phyloP scores from a whole-genome alignment of 2,888 invertebrate genomes.

The Lasioglossum marginatum region DNA sequence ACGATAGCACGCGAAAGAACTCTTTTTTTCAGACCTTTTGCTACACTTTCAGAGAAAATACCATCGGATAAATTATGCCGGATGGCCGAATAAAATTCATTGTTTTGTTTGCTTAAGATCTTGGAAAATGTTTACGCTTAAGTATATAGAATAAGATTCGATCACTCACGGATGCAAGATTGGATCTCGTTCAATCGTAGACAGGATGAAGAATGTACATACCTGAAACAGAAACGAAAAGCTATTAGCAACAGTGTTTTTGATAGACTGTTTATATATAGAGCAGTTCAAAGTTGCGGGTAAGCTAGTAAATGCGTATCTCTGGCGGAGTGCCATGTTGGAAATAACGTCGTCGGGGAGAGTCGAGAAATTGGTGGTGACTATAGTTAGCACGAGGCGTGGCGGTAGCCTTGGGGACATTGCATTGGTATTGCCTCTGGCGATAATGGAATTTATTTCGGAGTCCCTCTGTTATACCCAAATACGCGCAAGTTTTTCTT shows the following conservation, averaged over 20 bases:
- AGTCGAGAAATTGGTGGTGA: slow-evolving; percentile 76
- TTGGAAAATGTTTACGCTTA: background rate
- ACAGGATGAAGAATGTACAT: slow-evolving; percentile 44
- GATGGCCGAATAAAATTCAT: background rate
- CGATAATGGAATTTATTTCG: slow-evolving; percentile 5
- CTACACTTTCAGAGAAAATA: background rate
- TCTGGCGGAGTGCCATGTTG: slow-evolving; percentile 70
- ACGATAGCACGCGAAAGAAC: background rate
- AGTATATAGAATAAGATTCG: background rate
- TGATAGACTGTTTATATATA: slow-evolving; percentile 39
- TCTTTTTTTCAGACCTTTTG: background rate
- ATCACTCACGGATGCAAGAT: slow-evolving; percentile 33
- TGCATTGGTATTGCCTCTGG: slow-evolving; percentile 54
- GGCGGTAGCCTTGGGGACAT: slow-evolving; percentile 70
- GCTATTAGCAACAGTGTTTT: slow-evolving; percentile 28
- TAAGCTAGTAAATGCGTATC: slow-evolving; percentile 68
- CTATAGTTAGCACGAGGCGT: slow-evolving; percentile 76
- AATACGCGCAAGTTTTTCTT: too few species aligned
- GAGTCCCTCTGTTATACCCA: background rate
- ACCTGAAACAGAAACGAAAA: slow-evolving; percentile 63
- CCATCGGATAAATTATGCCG: background rate
- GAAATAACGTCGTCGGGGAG: slow-evolving; percentile 73
- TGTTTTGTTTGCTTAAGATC: background rate
- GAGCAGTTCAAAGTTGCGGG: slow-evolving; percentile 67
- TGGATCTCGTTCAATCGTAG: background rate